Evolutionary conservation across 2,113 vertebrate genomes (phyloP).

Genomic region (Eonycteris spelaea): DNA sequence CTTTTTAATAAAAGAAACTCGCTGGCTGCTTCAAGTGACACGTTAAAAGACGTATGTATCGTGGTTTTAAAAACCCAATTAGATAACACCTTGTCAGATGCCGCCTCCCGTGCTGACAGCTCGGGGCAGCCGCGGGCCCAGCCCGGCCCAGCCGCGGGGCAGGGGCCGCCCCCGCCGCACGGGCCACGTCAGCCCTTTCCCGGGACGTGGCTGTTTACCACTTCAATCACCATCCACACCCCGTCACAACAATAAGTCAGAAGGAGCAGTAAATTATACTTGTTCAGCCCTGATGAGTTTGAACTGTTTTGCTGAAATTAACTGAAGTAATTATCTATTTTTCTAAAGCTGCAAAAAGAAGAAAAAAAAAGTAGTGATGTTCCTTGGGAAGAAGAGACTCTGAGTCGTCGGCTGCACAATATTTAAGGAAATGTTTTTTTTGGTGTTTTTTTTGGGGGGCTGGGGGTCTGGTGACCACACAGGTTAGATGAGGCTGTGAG

Average conservation of each 20-base stretch:
- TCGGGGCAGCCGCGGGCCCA: conserved; percentile 63
- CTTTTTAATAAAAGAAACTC: conserved; percentile 87
- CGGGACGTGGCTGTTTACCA: conserved; percentile 86
- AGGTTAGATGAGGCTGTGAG: conserved; percentile 59
- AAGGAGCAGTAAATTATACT: conserved; percentile 88
- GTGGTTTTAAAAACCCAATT: conserved; percentile 92
- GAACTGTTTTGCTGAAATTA: conserved; percentile 89
- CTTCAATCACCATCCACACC: conserved; percentile 87
- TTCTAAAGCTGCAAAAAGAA: conserved; percentile 82
- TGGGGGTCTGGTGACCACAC: conserved; percentile 50
- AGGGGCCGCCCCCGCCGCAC: conserved; percentile 65
- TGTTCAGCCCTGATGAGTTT: conserved; percentile 86
- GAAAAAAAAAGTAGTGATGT: conserved; percentile 59
- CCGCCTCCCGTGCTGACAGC: conserved; percentile 90
- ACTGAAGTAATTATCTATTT: conserved; percentile 87
- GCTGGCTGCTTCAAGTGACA: conserved; percentile 85
- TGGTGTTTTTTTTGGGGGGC: not conserved
- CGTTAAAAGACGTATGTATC: conserved; percentile 90
- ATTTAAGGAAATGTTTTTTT: conserved; percentile 61
- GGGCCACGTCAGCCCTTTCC: conserved; percentile 90
- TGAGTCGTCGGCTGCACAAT: conserved; percentile 50
- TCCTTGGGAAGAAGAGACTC: conserved; percentile 60
- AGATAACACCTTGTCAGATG: conserved; percentile 94
- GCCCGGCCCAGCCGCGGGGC: too few species aligned
- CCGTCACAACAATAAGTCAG: conserved; percentile 90